Evolutionary conservation across 2,888 invertebrate species (phyloP).

Genomic region (Papilio protenor): DNA sequence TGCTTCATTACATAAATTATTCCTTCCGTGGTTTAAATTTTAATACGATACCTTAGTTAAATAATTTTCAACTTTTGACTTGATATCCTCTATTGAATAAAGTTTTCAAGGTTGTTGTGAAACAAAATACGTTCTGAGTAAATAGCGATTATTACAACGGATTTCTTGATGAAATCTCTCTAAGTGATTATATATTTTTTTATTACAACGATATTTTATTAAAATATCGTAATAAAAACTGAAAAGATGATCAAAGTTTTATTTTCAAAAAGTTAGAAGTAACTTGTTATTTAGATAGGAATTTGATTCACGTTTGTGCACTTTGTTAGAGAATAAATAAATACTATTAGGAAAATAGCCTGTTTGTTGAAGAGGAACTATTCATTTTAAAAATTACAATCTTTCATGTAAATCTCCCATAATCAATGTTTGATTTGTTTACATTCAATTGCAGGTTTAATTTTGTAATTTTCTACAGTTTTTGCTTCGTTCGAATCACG

Average conservation of each 20-base stretch:
- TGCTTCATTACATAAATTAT: not conserved
- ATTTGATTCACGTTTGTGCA: not conserved
- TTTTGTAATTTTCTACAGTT: constrained; percentile 39
- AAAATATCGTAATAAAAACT: not conserved
- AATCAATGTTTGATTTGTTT: constrained; percentile 16
- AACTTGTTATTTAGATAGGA: not conserved
- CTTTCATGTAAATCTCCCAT: not conserved
- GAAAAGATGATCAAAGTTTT: too few relatives aligned
- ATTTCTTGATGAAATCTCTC: not conserved
- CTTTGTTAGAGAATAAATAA: not conserved
- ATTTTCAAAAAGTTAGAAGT: not conserved
- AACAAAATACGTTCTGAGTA: constrained; percentile 5
- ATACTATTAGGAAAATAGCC: not conserved
- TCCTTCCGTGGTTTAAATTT: not conserved
- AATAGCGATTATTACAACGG: not conserved
- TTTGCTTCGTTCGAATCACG: constrained; percentile 37
- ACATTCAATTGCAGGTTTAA: constrained; percentile 23
- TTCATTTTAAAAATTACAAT: not conserved
- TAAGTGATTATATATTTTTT: not conserved
- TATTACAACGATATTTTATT: not conserved
- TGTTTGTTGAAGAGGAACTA: not conserved
- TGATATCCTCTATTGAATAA: constrained; percentile 18
- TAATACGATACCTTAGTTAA: constrained; percentile 1
- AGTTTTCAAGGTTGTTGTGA: constrained; percentile 15
- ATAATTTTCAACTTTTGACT: not conserved